These are phyloP conservation scores for Nothobranchius furzeri DNA, from an alignment of 2,113 vertebrate species.

Conservation along the genomic window DNA sequence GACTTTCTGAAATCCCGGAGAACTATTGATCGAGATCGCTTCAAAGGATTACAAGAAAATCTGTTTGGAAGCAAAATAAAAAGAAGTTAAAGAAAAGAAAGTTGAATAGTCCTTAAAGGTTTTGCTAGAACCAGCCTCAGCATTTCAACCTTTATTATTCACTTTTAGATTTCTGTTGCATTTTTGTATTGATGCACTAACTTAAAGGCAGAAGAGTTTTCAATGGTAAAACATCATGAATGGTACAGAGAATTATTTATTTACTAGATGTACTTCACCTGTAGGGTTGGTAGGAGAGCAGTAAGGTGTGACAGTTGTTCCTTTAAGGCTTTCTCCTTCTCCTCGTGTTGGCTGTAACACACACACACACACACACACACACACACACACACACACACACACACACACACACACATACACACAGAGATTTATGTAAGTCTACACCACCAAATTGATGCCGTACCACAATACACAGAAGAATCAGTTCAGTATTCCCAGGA, in stretches of 20 bases:
- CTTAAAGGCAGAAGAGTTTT: not conserved
- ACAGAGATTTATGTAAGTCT: slow-evolving; percentile 38
- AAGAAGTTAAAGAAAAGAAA: not conserved
- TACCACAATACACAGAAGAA: slow-evolving; percentile 28
- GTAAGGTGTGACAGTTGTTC: slow-evolving; percentile 88
- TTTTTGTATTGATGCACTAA: not conserved
- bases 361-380: slow-evolving; percentile 5
- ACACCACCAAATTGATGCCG: slow-evolving; percentile 23
- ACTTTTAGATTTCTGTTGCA: not conserved
- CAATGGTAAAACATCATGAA: not conserved
- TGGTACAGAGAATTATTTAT: not conserved
- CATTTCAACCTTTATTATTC: too few species aligned
- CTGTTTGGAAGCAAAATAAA: not conserved
- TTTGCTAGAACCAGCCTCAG: too few species aligned
- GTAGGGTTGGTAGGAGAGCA: slow-evolving; percentile 87
- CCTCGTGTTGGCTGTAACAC: slow-evolving; percentile 86
- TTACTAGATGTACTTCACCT: slow-evolving; percentile 72
- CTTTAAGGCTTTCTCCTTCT: slow-evolving; percentile 91
- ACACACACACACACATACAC: slow-evolving; percentile 4
- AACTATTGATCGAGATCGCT: not conserved
- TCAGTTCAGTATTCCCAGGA: slow-evolving; percentile 53
- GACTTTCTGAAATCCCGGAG: not conserved
- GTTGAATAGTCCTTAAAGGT: too few species aligned
- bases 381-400: slow-evolving; percentile 37
- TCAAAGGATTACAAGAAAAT: not conserved